Evolutionary conservation across 2,888 invertebrate species (phyloP), one percentile per base, ranked within the genome.

Genomic region (Brachyptera putata): DNA sequence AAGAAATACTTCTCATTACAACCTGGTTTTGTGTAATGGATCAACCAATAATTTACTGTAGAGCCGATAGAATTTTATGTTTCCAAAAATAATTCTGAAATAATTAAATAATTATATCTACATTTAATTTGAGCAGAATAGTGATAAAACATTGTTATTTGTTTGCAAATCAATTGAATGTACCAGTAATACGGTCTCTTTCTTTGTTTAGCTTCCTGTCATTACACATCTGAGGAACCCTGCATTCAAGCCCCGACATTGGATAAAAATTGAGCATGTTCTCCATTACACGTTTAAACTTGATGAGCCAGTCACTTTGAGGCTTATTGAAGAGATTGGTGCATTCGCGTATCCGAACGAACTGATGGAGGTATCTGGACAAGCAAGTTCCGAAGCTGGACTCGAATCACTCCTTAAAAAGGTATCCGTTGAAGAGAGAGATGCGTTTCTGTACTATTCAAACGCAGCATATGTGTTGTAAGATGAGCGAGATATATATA

Each of bases 371-470:
- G 84, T 95, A 7, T 89, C 93, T 0, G 87, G 87, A 0, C 89
- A 91, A 71, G 95, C 95, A 0, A 91, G 89, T 67, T 91, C 93
- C 1, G 95, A 95, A 72, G 86, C 87, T 2, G 86, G 87, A 4
- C 79, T 95, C 11, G 94, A 95, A 74, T 76, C 77, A 5, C 79
- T 94, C 69, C 76, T 95, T 4, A 89, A 86, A 69, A 91, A 87
- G 79, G 87, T 85, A 67, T 18, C 41, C 14, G n/a, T n/a, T n/a
- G n/a, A n/a, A n/a, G n/a, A n/a, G n/a, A n/a, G n/a, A n/a, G n/a
- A n/a, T n/a, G n/a, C n/a, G n/a, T n/a, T n/a, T n/a, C n/a, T n/a
- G n/a, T n/a, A n/a, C n/a, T n/a, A n/a, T n/a, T n/a, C n/a, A n/a
- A n/a, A n/a, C n/a, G n/a, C n/a, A n/a, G n/a, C n/a, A n/a, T n/a